Percentiles rank a stretch among this genome's conserved stretches.
Evolutionary conservation across 2,888 invertebrate genomes (phyloP).

Genomic region (Phaedon cochleariae): DNA sequence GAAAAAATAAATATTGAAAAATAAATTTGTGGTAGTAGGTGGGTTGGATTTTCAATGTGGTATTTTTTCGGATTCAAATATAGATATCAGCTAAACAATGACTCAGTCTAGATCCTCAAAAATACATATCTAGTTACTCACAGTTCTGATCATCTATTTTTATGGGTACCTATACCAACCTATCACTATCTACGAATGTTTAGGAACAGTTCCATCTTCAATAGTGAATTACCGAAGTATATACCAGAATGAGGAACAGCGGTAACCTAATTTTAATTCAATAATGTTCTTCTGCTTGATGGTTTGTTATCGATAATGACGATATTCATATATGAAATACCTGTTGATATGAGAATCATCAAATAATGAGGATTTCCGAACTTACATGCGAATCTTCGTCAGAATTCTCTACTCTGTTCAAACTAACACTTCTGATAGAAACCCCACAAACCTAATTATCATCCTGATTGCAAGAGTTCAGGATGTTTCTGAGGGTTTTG

Average conservation of each 20-base stretch:
- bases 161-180: background rate
- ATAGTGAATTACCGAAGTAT: no score
- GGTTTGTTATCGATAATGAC: no score
- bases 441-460: background rate
- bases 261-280: no score
- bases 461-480: slow-evolving; percentile 5
- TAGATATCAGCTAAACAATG: background rate
- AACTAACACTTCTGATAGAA: no score
- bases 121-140: background rate
- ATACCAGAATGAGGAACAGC: no score
- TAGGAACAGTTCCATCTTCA: no score
- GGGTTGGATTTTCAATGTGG: slow-evolving; percentile 2
- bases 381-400: no score
- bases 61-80: background rate
- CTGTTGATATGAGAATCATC: no score
- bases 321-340: no score
- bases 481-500: slow-evolving; percentile 10
- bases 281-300: no score
- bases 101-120: background rate
- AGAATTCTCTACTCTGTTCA: no score
- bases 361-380: no score
- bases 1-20: slow-evolving; percentile 14
- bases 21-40: slow-evolving; percentile 10
- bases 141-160: background rate
- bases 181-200: background rate